Percentiles rank a stretch among this genome's conserved stretches.
phyloP scores from a whole-genome alignment of 2,888 invertebrate species.

The Cataglyphis altisquamis region DNA sequence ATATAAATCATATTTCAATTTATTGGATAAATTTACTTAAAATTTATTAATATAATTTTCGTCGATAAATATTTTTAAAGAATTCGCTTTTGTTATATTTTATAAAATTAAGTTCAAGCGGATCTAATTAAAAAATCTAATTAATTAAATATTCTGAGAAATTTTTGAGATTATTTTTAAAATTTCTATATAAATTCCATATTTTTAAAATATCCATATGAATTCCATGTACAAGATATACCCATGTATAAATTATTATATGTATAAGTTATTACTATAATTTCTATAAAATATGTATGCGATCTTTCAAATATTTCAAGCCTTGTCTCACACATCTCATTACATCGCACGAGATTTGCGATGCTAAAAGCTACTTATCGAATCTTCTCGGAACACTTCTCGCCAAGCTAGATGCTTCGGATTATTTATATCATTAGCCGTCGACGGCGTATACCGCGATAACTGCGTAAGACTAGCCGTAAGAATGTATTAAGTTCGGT shows the following conservation, averaged over 20 bases:
- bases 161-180: neutral
- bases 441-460: neutral
- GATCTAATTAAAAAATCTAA: neutral
- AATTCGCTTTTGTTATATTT: neutral
- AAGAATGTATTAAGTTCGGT: constrained; percentile 31
- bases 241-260: neutral
- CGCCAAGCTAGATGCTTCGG: neutral
- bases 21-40: neutral
- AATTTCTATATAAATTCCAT: neutral
- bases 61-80: neutral
- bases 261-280: neutral
- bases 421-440: constrained; percentile 10
- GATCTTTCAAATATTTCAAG: neutral
- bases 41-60: neutral
- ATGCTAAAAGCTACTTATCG: neutral
- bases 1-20: neutral
- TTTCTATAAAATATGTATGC: neutral
- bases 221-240: neutral
- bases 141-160: neutral
- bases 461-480: constrained; percentile 39
- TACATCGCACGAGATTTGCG: neutral
- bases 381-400: constrained; percentile 7
- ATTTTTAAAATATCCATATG: neutral
- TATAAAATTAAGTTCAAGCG: neutral
- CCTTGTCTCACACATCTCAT: neutral